These are phyloP conservation scores for Colinus virginianus DNA, from an alignment of 2,113 vertebrate genomes.

Conservation along the genomic window DNA sequence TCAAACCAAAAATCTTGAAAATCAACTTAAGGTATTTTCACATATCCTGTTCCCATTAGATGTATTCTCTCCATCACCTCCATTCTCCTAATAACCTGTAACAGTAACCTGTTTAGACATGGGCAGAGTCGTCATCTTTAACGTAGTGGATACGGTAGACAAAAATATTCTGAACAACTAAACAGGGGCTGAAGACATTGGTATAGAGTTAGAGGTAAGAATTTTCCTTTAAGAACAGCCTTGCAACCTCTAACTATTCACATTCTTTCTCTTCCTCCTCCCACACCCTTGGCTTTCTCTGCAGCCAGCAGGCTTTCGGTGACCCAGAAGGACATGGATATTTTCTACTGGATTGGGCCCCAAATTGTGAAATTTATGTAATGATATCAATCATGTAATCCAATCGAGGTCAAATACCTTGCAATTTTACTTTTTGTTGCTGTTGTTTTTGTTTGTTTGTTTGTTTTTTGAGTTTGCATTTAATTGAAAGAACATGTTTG, in stretches of 20 bases:
- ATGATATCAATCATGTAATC: conserved; percentile 58
- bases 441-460: background rate
- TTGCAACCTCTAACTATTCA: background rate
- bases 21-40: background rate
- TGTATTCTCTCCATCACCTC: background rate
- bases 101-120: background rate
- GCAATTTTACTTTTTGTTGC: background rate
- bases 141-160: background rate
- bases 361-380: conserved; percentile 51
- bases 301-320: conserved; percentile 10
- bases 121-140: accelerated
- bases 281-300: conserved; percentile 17
- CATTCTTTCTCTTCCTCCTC: background rate
- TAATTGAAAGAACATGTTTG: conserved; percentile 63
- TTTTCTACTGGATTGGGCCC: conserved; percentile 24
- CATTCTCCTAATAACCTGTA: background rate
- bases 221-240: background rate
- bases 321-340: background rate
- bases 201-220: background rate
- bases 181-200: background rate
- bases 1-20: background rate
- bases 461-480: background rate
- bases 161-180: background rate
- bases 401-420: conserved; percentile 37
- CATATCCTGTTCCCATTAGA: background rate